phyloP scores from a whole-genome alignment of 2,888 invertebrate species.

The Perizoma affinitatum region DNA sequence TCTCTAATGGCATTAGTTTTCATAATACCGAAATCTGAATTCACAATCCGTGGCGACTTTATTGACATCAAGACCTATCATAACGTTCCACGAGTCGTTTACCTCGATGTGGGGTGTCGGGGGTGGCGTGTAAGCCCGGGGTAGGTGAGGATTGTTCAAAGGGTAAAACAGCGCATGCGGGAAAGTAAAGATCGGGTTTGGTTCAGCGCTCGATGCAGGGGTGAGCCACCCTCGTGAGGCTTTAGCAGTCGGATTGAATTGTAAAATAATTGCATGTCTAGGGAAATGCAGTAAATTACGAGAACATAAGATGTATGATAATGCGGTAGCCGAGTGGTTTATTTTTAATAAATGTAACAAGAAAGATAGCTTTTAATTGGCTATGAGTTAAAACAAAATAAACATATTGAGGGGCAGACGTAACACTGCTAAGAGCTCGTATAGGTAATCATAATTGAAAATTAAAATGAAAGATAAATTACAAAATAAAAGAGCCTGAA shows the following conservation, averaged over 20 bases:
- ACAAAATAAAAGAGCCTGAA: no score
- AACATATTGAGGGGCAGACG: background rate
- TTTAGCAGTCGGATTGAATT: slow-evolving; percentile 26
- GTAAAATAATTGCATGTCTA: slow-evolving; percentile 34
- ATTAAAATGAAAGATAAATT: no score
- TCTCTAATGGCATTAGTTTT: slow-evolving; percentile 6
- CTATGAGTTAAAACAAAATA: background rate
- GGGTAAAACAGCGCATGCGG: slow-evolving; percentile 55
- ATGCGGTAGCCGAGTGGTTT: no score
- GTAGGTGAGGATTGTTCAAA: slow-evolving; percentile 48
- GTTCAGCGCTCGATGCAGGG: slow-evolving; percentile 46
- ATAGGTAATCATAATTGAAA: no score
- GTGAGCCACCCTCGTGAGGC: slow-evolving; percentile 28
- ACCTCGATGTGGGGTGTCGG: slow-evolving; percentile 53
- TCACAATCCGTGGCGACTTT: slow-evolving; percentile 29
- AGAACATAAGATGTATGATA: no score
- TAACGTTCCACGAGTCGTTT: slow-evolving; percentile 74
- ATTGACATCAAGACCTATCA: slow-evolving; percentile 68
- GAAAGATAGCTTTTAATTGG: no score
- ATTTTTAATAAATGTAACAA: no score
- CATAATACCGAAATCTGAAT: slow-evolving; percentile 13
- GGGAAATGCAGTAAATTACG: slow-evolving; percentile 11
- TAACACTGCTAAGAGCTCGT: no score
- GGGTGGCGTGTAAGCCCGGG: slow-evolving; percentile 62
- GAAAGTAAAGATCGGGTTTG: slow-evolving; percentile 49